These are phyloP conservation scores for Electrona antarctica DNA, from an alignment of 2,113 vertebrate species.

Conservation along the genomic window DNA sequence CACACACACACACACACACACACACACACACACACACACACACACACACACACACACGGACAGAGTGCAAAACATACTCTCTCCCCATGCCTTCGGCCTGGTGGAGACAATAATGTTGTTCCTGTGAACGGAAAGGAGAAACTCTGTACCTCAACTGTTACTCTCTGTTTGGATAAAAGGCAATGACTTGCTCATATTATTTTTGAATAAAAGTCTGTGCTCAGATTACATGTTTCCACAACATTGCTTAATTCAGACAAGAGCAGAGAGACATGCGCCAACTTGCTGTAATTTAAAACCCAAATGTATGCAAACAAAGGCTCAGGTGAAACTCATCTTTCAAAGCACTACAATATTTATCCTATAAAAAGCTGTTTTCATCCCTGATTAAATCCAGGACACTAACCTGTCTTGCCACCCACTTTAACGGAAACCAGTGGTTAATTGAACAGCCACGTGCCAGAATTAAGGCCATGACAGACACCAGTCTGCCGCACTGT, in stretches of 20 bases:
- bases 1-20: too few relatives aligned
- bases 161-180: slow-evolving; percentile 24
- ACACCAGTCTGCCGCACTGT: neutral
- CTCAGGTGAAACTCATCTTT: slow-evolving; percentile 17
- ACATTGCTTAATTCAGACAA: slow-evolving; percentile 44
- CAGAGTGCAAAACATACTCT: slow-evolving; percentile 5
- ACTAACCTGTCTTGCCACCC: slow-evolving; percentile 1
- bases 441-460: neutral
- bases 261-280: slow-evolving; percentile 36
- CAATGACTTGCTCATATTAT: too few relatives aligned
- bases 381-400: slow-evolving; percentile 28
- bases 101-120: neutral
- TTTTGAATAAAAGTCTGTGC: slow-evolving; percentile 21
- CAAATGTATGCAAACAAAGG: slow-evolving; percentile 27
- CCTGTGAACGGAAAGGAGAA: slow-evolving; percentile 4
- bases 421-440: slow-evolving; percentile 15
- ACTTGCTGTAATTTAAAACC: slow-evolving; percentile 45
- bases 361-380: slow-evolving; percentile 5
- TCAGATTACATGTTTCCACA: slow-evolving; percentile 49
- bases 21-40: too few relatives aligned
- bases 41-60: too few relatives aligned
- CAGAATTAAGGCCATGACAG: neutral
- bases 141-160: slow-evolving; percentile 39
- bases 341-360: slow-evolving; percentile 38
- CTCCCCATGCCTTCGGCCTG: neutral